These are phyloP conservation scores for Asbolus verrucosus DNA, from an alignment of 1,140 invertebrate species.

Conservation along the genomic window DNA sequence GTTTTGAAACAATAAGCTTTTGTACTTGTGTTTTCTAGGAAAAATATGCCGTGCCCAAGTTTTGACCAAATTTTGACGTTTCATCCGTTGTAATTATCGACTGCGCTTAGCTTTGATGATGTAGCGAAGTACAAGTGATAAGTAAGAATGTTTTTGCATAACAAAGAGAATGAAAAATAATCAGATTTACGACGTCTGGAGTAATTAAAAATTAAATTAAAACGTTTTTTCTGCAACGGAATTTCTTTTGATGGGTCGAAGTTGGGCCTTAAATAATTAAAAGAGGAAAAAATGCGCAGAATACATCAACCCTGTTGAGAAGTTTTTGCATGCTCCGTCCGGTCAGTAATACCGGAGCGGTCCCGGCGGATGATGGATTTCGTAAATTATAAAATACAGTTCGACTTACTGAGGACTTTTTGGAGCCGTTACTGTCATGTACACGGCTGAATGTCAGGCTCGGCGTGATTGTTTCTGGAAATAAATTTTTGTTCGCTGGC, in stretches of 20 bases:
- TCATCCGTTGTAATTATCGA: no score
- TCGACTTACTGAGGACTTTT: not conserved
- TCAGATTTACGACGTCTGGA: not conserved
- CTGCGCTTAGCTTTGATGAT: no score
- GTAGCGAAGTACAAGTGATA: no score
- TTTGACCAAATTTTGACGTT: no score
- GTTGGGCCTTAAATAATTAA: slow-evolving; percentile 22
- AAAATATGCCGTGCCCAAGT: no score
- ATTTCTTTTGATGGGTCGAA: slow-evolving; percentile 16
- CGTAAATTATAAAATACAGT: not conserved
- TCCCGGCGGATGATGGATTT: not conserved
- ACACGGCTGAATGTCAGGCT: not conserved
- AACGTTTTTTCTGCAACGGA: slow-evolving; percentile 21
- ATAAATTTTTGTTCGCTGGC: not conserved
- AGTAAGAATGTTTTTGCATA: not conserved
- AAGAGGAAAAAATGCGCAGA: slow-evolving; percentile 1
- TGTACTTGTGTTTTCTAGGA: no score
- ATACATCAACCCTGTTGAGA: slow-evolving; percentile 19
- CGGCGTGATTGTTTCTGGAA: slow-evolving; percentile 4
- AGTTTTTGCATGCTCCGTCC: slow-evolving; percentile 1
- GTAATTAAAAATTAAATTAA: slow-evolving; percentile 31
- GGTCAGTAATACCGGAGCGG: not conserved
- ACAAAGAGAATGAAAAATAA: slow-evolving; percentile 7
- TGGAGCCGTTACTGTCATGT: not conserved
- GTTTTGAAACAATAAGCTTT: no score